Conservation (phyloP, 2,888 invertebrate genomes). For the Microplitis deprimator region DNA sequence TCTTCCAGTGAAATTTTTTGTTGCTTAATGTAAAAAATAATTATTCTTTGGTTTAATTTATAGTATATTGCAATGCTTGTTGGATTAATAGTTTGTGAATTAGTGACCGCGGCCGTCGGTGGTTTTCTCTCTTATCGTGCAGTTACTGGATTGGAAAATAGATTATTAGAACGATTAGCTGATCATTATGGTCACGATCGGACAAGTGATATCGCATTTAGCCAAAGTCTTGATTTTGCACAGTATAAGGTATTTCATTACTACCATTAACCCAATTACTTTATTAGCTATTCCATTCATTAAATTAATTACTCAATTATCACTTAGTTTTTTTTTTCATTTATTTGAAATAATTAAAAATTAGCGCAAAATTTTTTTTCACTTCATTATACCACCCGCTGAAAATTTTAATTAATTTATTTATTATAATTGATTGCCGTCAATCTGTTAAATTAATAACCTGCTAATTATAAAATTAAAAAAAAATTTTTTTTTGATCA, state of each 20-base stretch:
- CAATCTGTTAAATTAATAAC: no score
- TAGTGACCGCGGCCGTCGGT: conserved; percentile 67
- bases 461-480: no score
- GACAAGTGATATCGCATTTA: conserved; percentile 67
- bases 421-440: no score
- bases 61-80: conserved; percentile 73
- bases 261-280: background rate
- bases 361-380: no score
- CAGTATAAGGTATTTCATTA: conserved; percentile 69
- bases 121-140: conserved; percentile 69
- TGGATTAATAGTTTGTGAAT: conserved; percentile 70
- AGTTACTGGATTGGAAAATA: conserved; percentile 66
- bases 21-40: background rate
- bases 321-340: no score
- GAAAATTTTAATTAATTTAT: no score
- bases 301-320: background rate
- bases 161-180: conserved; percentile 64
- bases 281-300: conserved; percentile 14
- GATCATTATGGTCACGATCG: conserved; percentile 67
- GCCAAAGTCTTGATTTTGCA: conserved; percentile 71
- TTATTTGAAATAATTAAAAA: no score
- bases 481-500: no score
- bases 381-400: no score
- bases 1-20: conserved; percentile 16
- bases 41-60: conserved; percentile 29